Conservation (phyloP, 2,888 invertebrate species). For the Diaperis boleti region DNA sequence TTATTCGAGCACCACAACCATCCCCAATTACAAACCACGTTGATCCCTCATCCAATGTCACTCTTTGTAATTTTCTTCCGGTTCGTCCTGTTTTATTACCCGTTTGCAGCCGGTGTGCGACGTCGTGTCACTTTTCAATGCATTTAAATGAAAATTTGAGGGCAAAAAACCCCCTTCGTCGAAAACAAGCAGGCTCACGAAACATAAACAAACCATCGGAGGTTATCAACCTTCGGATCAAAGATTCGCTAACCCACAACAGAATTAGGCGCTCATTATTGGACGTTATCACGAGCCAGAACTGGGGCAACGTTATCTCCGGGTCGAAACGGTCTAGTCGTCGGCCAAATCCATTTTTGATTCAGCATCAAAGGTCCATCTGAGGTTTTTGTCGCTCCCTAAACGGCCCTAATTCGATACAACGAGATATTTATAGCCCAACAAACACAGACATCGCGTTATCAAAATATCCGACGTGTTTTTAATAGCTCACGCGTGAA, state of each 20-base stretch:
- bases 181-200: constrained; percentile 24
- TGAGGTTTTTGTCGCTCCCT: no score
- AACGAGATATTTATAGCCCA: no score
- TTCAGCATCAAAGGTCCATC: no score
- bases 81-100: background rate
- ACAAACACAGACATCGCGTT: no score
- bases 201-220: constrained; percentile 38
- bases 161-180: constrained; percentile 30
- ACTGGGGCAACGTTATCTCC: constrained; percentile 29
- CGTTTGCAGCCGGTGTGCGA: constrained; percentile 12
- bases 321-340: no score
- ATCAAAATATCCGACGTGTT: no score
- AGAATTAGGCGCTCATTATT: constrained; percentile 35
- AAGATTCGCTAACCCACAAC: constrained; percentile 36
- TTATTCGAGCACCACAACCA: no score
- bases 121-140: constrained; percentile 31
- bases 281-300: constrained; percentile 27
- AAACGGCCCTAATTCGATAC: no score
- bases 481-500: no score
- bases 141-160: constrained; percentile 40
- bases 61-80: constrained; percentile 2
- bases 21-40: no score
- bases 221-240: constrained; percentile 38
- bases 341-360: no score
- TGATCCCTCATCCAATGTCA: no score